Evolutionary conservation across 2,113 vertebrate genomes (phyloP).

Genomic region (Rana temporaria): DNA sequence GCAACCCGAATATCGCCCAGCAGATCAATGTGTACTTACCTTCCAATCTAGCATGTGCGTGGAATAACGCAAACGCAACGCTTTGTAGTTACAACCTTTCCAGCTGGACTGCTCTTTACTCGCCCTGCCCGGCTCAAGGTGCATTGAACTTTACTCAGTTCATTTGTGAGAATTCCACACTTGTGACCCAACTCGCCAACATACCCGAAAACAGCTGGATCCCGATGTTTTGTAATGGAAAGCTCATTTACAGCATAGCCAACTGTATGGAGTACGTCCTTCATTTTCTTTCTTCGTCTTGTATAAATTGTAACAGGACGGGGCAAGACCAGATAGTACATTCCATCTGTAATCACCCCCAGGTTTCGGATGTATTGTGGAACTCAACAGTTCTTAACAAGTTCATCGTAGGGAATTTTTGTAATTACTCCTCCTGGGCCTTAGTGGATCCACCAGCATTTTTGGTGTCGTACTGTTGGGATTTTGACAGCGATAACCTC

Average conservation of each 20-base stretch:
- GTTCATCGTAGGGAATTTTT: conserved; percentile 65
- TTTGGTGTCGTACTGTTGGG: conserved; percentile 72
- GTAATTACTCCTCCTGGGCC: conserved; percentile 71
- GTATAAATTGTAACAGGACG: not conserved
- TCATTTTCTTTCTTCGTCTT: conserved; percentile 3
- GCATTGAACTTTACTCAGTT: not conserved
- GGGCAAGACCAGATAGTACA: not conserved
- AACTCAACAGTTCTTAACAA: conserved; percentile 39
- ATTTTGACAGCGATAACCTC: conserved; percentile 60
- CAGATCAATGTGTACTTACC: not conserved
- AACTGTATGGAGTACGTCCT: conserved; percentile 8
- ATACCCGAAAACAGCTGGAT: conserved; percentile 17
- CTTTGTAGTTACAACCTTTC: conserved; percentile 2
- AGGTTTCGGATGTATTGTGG: not conserved
- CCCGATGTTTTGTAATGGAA: not conserved
- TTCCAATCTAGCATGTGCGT: conserved; percentile 1
- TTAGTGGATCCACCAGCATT: conserved; percentile 52
- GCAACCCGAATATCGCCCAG: conserved; percentile 4
- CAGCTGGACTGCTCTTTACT: not conserved
- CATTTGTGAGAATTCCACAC: conserved; percentile 22
- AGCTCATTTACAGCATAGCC: not conserved
- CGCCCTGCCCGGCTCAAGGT: conserved; percentile 24
- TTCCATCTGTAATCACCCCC: conserved; percentile 5
- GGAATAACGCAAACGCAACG: not conserved
- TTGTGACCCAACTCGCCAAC: not conserved